Conservation (phyloP, 2,888 invertebrate genomes). For the Epinotia brunnichana region DNA sequence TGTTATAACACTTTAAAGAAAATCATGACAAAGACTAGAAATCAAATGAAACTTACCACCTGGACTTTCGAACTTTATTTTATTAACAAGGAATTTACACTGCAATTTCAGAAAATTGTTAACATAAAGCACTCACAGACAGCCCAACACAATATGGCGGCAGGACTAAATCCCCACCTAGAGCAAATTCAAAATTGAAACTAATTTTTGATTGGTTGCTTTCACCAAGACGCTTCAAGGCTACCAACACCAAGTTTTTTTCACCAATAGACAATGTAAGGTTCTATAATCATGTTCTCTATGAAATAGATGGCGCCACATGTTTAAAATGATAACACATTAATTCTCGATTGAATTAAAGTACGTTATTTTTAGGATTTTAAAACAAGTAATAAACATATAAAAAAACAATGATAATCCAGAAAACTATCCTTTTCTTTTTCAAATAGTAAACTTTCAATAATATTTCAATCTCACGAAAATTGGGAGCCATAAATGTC, state of each 20-base stretch:
- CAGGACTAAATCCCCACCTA: slow-evolving; percentile 79
- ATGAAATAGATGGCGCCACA: slow-evolving; percentile 32
- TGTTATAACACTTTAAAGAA: slow-evolving; percentile 47
- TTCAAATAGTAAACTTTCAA: too few species aligned
- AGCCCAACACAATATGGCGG: slow-evolving; percentile 83
- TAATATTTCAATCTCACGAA: too few species aligned
- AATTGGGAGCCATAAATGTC: too few species aligned
- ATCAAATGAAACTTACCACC: slow-evolving; percentile 72
- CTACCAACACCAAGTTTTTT: slow-evolving; percentile 57
- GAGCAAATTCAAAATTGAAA: slow-evolving; percentile 78
- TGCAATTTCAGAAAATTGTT: slow-evolving; percentile 65
- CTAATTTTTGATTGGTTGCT: slow-evolving; percentile 69
- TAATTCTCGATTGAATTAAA: too few species aligned
- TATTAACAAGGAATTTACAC: slow-evolving; percentile 75
- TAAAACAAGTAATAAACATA: too few species aligned
- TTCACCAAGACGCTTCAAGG: slow-evolving; percentile 72
- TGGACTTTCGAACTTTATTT: slow-evolving; percentile 74
- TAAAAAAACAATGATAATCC: too few species aligned
- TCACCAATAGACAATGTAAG: slow-evolving; percentile 42
- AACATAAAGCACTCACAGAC: slow-evolving; percentile 80
- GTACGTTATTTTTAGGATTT: too few species aligned
- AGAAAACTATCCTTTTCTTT: too few species aligned
- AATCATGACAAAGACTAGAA: slow-evolving; percentile 73
- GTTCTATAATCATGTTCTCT: slow-evolving; percentile 34
- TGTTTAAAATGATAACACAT: not conserved